phyloP scores from a whole-genome alignment of 1,140 invertebrate genomes.

The Drosophila burlai region DNA sequence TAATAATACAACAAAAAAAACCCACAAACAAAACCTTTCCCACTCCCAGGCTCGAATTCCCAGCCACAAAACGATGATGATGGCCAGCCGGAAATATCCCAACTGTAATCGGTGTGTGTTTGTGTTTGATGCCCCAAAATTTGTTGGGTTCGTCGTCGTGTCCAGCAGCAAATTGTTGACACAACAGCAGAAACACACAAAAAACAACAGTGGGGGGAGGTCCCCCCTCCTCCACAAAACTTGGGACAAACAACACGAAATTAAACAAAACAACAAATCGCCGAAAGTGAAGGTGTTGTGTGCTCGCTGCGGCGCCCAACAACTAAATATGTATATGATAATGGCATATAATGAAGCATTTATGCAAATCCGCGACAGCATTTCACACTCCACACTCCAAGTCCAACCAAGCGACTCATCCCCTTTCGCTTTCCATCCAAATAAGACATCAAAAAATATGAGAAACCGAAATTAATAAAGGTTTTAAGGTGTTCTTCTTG shows the following conservation, averaged over 20 bases:
- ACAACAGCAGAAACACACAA: constrained; percentile 4
- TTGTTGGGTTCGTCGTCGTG: constrained; percentile 16
- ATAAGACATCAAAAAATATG: constrained; percentile 8
- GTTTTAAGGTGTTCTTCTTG: not conserved
- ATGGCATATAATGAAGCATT: constrained; percentile 67
- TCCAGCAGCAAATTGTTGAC: constrained; percentile 43
- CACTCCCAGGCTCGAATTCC: constrained; percentile 21
- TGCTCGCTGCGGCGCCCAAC: constrained; percentile 7
- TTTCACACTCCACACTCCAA: constrained; percentile 34
- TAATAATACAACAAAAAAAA: constrained; percentile 4
- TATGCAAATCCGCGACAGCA: constrained; percentile 62
- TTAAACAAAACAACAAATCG: constrained; percentile 37
- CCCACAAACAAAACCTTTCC: constrained; percentile 6
- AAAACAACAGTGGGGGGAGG: not conserved
- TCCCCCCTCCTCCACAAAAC: too few relatives aligned
- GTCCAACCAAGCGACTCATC: not conserved
- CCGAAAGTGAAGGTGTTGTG: constrained; percentile 69
- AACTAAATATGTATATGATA: constrained; percentile 56
- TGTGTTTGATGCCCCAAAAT: constrained; percentile 13
- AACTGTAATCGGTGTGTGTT: not conserved
- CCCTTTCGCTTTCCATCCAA: constrained; percentile 16
- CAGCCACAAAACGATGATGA: constrained; percentile 36
- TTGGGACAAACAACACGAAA: constrained; percentile 24
- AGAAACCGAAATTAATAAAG: not conserved
- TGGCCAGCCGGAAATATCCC: constrained; percentile 47